Evolutionary conservation across 2,113 vertebrate genomes (phyloP), one percentile per base, ranked within the genome.

Genomic region (Danio rerio): DNA sequence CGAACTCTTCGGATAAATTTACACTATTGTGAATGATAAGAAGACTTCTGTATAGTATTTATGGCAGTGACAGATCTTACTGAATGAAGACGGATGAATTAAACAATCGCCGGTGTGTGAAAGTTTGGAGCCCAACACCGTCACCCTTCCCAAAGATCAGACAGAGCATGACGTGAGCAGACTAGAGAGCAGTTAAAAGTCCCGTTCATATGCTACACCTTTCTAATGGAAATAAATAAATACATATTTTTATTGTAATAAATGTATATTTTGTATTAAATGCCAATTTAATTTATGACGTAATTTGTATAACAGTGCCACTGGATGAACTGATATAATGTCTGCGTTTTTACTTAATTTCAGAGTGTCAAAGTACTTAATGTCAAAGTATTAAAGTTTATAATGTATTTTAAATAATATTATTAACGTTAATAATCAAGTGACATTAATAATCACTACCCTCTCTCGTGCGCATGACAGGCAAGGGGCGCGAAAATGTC

Each of bases 121-220:
- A 81, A 63, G 77, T 66, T 65, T 56, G 9, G 59, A 63, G 70
- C 63, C 16, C 70, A 42, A 62, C 72, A 62, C 43, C 11, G 61
- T 84, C 83, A 81, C 71, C 63, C 71, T 77, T 77, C 75, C 75
- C 75, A 63, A 77, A 77, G 75, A 50, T 16, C 75, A 77, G 18
- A 52, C 58, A 77, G 18, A 52, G 12, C 73, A 12, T 77, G 75
- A 77, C 75, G 75, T 63, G 12, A 63, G 75, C 75, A 10, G 75
- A 20, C 5, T 31, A 3, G 8, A 7, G 20, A 62, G 43, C 45
- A 77, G 45, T 10, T 77, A 77, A 77, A 77, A 77, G 75, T 63
- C 75, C 75, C 6, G 5, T 5, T 18, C 42, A n/a, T 16, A 15
- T 9, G 52, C 40, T 65, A 43, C 31, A 18, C 2, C 55, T 58